Base-by-base conservation (phyloP, 2,113 vertebrate genomes). In the Haemorhous mexicanus region DNA sequence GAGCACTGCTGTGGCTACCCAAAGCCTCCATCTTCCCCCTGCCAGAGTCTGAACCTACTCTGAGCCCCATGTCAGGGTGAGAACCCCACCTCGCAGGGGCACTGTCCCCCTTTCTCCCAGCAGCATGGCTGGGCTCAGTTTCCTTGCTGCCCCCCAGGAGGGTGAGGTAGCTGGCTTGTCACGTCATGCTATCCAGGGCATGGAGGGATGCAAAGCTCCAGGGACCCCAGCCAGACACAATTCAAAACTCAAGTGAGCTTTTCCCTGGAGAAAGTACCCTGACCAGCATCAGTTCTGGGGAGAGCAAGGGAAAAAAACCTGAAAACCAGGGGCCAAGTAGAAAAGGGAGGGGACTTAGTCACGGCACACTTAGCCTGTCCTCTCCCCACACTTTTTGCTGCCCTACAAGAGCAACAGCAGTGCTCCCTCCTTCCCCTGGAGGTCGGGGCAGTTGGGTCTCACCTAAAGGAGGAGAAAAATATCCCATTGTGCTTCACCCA, bases 401-500 rank as follows among this genome's bases (percentile, higher is more conserved):
- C 73, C 56, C 22, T 56, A 20, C 52, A 73, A 37, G 63, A 86
- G 32, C 46, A 80, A 56, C 13, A 9, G 32, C 85, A 86, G 44
- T 5, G 32, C 39, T 93, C 59, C 13, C 32, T 77, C 47, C 59
- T 35, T 59, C n/a, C 46, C 79, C 55, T 22, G 20, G 12, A 81
- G 68, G 61, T 16, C 56, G 64, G 64, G 47, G 47, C 50, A 67
- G 16, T 6, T 46, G 28, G 33, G 11, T 19, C 20, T 46, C 55
- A 55, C 41, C 62, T 56, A 46, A 52, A 37, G n/a, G 22, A 91
- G 50, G 39, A 94, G 70, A 63, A 92, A 87, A 88, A 75, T 13
- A 73, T 8, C n/a, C 23, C 1, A 0, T 6, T 0, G 0, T 23
- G 32, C 52, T 82, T 47, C 66, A 63, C 12, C 7, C 16, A 1